Percentiles rank a stretch among this genome's conserved stretches.
Evolutionary conservation across 2,888 invertebrate genomes (phyloP).

Genomic region (Tenthredo distinguenda): DNA sequence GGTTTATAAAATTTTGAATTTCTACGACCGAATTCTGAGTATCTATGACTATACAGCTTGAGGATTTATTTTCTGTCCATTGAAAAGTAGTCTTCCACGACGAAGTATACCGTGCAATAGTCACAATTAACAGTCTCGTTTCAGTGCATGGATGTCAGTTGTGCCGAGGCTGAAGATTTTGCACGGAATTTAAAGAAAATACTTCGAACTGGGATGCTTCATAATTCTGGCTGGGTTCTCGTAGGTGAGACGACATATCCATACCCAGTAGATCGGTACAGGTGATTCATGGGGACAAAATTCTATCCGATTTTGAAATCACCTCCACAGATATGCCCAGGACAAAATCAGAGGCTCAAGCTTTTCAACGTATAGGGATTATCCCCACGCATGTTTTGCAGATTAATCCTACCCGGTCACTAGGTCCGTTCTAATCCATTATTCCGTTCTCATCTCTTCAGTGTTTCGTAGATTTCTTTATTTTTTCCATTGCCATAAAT

Average conservation of each 20-base stretch:
- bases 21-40: not conserved
- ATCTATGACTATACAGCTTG: not conserved
- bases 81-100: not conserved
- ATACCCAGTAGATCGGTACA: constrained; percentile 51
- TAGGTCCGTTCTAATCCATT: constrained; percentile 47
- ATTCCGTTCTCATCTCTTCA: constrained; percentile 11
- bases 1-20: not conserved
- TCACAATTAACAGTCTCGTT: not conserved
- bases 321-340: constrained; percentile 76
- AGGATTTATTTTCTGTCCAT: not conserved
- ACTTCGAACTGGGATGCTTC: constrained; percentile 71
- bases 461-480: not conserved
- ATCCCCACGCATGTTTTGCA: constrained; percentile 80
- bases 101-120: not conserved
- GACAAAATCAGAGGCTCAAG: constrained; percentile 77
- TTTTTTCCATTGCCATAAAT: not conserved
- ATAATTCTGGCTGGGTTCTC: constrained; percentile 75
- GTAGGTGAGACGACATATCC: constrained; percentile 67
- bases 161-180: constrained; percentile 63
- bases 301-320: not conserved
- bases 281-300: constrained; percentile 33
- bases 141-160: constrained; percentile 43
- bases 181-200: constrained; percentile 71
- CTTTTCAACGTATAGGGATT: constrained; percentile 77
- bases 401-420: constrained; percentile 69